These are phyloP conservation scores for Drosophila leontia DNA, from an alignment of 1,140 invertebrate species.

Conservation along the genomic window DNA sequence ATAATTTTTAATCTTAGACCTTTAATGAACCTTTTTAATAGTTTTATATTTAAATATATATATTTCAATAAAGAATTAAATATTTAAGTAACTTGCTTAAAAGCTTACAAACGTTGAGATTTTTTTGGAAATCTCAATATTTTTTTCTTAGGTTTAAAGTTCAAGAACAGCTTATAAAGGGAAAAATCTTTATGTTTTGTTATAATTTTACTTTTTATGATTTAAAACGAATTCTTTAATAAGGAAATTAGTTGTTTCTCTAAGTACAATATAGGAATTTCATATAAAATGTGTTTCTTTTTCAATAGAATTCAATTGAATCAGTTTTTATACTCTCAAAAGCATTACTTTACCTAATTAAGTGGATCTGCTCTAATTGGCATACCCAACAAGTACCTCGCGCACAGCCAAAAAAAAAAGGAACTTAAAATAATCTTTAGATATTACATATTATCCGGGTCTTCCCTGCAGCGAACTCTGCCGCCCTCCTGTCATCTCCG, in stretches of 20 bases:
- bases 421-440: constrained; percentile 64
- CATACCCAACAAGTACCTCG: background rate
- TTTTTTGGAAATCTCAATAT: background rate
- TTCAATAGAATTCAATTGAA: background rate
- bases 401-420: constrained; percentile 4
- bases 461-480: constrained; percentile 19
- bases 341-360: background rate
- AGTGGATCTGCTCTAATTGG: background rate
- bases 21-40: background rate
- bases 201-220: background rate
- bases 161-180: background rate
- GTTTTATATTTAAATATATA: background rate
- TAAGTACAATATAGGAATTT: background rate
- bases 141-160: background rate
- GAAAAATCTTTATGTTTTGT: background rate
- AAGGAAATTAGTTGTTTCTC: background rate
- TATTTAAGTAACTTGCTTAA: background rate
- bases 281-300: background rate
- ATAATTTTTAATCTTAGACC: background rate
- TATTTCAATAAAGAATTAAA: no score
- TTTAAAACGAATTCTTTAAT: no score
- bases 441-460: constrained; percentile 76
- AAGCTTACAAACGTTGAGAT: background rate
- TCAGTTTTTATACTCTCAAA: background rate
- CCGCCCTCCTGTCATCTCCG: constrained; percentile 5